Evolutionary conservation across 2,113 vertebrate species (phyloP).

Genomic region (Solea senegalensis): DNA sequence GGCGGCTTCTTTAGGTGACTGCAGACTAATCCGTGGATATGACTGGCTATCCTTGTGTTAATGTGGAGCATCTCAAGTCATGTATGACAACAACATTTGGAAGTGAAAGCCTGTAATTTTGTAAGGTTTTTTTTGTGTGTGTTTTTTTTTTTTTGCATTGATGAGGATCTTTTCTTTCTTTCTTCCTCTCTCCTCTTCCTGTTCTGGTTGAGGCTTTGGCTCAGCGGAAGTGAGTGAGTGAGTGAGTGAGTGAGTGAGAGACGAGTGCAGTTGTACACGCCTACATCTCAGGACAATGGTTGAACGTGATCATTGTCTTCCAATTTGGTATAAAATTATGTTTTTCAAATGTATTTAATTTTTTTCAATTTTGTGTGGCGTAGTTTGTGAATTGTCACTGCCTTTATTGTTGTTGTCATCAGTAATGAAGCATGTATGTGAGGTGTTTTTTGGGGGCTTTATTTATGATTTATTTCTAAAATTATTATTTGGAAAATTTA

Average conservation of each 20-base stretch:
- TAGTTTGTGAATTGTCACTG: slow-evolving; percentile 5
- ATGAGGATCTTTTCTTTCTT: slow-evolving; percentile 80
- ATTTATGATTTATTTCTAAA: background rate
- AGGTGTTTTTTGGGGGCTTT: slow-evolving; percentile 9
- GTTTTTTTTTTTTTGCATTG: slow-evolving; percentile 85
- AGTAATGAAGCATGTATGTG: slow-evolving; percentile 13
- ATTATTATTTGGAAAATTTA: background rate
- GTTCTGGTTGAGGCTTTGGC: slow-evolving; percentile 58
- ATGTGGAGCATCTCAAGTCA: slow-evolving; percentile 63
- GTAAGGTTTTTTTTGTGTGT: background rate
- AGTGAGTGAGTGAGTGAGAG: slow-evolving; percentile 51
- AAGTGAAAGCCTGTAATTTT: slow-evolving; percentile 77
- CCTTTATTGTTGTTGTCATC: background rate
- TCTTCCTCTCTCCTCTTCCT: slow-evolving; percentile 4
- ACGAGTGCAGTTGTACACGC: slow-evolving; percentile 53
- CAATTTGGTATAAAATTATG: slow-evolving; percentile 60
- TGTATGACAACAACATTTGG: slow-evolving; percentile 81
- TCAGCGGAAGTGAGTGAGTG: slow-evolving; percentile 48
- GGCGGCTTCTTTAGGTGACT: slow-evolving; percentile 66
- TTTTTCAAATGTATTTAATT: slow-evolving; percentile 58
- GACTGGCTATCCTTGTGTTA: slow-evolving; percentile 61
- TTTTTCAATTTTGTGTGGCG: slow-evolving; percentile 12
- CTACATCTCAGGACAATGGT: slow-evolving; percentile 63
- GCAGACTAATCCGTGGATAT: slow-evolving; percentile 72
- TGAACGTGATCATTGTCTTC: slow-evolving; percentile 59